A percentile compares a stretch with the other conserved stretches of the same genome.
These are phyloP conservation scores for Lutjanus argentimaculatus DNA, from an alignment of 2,797 vertebrate species.

Conservation along the genomic window DNA sequence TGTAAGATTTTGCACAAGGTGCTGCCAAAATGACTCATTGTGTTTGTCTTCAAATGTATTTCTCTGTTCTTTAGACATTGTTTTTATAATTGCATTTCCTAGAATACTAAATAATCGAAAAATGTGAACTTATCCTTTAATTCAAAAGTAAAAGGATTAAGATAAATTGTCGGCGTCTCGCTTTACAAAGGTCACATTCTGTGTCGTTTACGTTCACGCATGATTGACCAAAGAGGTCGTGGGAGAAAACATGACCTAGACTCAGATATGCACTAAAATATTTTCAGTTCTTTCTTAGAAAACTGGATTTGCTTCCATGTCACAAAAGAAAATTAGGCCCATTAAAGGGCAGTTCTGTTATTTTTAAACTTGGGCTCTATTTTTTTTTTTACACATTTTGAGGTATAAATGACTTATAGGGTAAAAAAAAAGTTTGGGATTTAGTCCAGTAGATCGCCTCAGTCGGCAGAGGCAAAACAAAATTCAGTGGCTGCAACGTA, in stretches of 20 bases:
- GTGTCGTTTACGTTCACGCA: slow-evolving; percentile 24
- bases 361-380: too few species aligned
- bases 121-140: not conserved
- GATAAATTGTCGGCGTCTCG: not conserved
- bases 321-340: not conserved
- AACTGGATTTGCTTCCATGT: not conserved
- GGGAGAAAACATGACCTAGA: slow-evolving; percentile 13
- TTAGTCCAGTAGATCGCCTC: too few species aligned
- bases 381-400: too few species aligned
- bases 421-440: too few species aligned
- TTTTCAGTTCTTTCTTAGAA: not conserved
- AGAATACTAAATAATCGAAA: not conserved
- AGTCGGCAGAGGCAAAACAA: too few species aligned
- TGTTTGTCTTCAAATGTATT: not conserved
- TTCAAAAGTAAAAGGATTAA: slow-evolving; percentile 6
- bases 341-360: too few species aligned
- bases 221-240: slow-evolving; percentile 40
- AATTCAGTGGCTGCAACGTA: too few species aligned
- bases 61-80: not conserved
- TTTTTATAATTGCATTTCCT: not conserved
- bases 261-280: slow-evolving; percentile 1
- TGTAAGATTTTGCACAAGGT: not conserved
- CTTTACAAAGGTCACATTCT: slow-evolving; percentile 29
- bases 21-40: not conserved
- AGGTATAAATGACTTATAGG: too few species aligned